A percentile compares a stretch with the other conserved stretches of the same genome.
Evolutionary conservation across 2,113 vertebrate species (phyloP).

Genomic region (Calyptomena viridis): DNA sequence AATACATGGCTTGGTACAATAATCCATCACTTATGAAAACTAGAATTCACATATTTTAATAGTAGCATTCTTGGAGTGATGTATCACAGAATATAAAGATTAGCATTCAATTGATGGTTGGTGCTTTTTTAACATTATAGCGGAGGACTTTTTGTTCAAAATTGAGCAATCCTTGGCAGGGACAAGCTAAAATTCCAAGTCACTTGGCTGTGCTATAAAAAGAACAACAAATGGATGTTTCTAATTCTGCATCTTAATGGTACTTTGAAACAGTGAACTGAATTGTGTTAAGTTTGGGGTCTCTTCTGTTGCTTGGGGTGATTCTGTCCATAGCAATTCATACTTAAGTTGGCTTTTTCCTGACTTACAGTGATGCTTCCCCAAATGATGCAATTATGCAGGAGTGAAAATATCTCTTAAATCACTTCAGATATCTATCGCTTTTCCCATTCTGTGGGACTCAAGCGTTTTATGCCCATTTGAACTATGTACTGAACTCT

Average conservation of each 20-base stretch:
- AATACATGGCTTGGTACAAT: constrained; percentile 76
- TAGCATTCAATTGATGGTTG: constrained; percentile 70
- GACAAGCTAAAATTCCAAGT: constrained; percentile 69
- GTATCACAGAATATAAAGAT: constrained; percentile 76
- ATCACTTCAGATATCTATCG: neutral
- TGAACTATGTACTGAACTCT: neutral
- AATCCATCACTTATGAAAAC: constrained; percentile 83
- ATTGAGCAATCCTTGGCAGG: constrained; percentile 68
- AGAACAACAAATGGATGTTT: constrained; percentile 68
- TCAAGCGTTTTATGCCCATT: neutral
- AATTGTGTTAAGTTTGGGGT: neutral
- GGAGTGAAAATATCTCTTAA: neutral
- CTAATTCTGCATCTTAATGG: constrained; percentile 55
- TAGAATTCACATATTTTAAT: constrained; percentile 77
- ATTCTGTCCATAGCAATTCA: neutral
- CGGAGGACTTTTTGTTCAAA: constrained; percentile 65
- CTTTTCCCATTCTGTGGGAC: neutral
- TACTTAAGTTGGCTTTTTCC: neutral
- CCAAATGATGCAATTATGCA: neutral
- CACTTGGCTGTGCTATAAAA: constrained; percentile 69
- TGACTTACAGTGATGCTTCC: neutral
- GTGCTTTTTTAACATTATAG: constrained; percentile 67
- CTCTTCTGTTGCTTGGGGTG: neutral
- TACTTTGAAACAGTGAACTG: constrained; percentile 23
- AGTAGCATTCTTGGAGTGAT: constrained; percentile 74